Evolutionary conservation across 2,888 invertebrate genomes (phyloP).

Genomic region (Thalpophila matura): DNA sequence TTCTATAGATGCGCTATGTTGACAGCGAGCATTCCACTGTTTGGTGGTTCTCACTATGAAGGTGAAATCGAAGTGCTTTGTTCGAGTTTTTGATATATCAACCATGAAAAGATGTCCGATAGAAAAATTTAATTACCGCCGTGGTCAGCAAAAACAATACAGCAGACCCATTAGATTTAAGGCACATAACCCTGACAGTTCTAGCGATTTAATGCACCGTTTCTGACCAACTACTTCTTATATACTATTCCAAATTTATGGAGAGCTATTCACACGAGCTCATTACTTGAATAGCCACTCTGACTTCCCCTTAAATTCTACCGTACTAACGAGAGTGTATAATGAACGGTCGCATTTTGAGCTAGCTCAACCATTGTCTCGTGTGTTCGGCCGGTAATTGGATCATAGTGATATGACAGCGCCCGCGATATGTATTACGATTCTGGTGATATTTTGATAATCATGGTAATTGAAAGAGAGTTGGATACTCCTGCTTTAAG

Average conservation of each 20-base stretch:
- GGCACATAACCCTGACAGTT: background rate
- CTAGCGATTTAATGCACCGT: background rate
- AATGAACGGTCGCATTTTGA: constrained; percentile 26
- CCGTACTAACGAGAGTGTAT: constrained; percentile 29
- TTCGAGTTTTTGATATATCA: no score
- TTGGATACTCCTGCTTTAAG: background rate
- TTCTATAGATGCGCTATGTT: no score
- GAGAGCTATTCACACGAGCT: constrained; percentile 21
- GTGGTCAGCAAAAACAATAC: constrained; percentile 11
- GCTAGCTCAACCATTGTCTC: constrained; percentile 23
- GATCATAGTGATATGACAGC: constrained; percentile 19
- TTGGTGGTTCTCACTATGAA: no score
- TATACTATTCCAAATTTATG: constrained; percentile 19
- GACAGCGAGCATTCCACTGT: no score
- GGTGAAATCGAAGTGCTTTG: no score
- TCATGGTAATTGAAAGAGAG: background rate
- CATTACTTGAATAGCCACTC: constrained; percentile 31
- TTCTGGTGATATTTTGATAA: background rate
- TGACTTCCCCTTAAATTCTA: constrained; percentile 28
- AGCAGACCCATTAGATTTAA: constrained; percentile 10
- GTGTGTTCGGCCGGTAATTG: constrained; percentile 36
- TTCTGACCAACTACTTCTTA: constrained; percentile 17
- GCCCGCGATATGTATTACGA: constrained; percentile 28
- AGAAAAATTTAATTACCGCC: no score
- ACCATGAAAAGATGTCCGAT: no score